phyloP scores from a whole-genome alignment of 2,888 invertebrate genomes.

The Unio pictorum region DNA sequence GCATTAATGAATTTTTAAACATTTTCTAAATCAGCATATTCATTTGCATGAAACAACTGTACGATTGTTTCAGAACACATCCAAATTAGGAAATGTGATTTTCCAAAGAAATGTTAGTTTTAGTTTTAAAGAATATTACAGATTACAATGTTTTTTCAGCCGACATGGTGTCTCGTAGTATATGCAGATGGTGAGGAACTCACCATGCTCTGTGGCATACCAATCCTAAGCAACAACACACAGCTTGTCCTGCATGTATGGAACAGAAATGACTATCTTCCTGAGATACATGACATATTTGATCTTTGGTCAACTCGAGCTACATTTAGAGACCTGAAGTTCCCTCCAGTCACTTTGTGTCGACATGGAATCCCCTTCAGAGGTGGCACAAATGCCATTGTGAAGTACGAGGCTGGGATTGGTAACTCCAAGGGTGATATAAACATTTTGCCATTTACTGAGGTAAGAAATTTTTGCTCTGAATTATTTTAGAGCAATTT shows the following conservation, averaged over 20 bases:
- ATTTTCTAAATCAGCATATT: too few relatives aligned
- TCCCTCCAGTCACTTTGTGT: conserved; percentile 27
- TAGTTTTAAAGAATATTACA: too few relatives aligned
- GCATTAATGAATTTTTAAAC: too few relatives aligned
- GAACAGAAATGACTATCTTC: conserved; percentile 31
- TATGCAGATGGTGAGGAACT: conserved; percentile 1
- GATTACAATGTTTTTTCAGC: background rate
- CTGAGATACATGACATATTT: conserved; percentile 7
- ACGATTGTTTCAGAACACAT: too few relatives aligned
- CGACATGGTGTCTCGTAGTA: conserved; percentile 1
- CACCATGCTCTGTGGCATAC: conserved; percentile 26
- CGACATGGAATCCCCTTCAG: conserved; percentile 30
- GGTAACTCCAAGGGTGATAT: conserved; percentile 12
- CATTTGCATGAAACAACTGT: too few relatives aligned
- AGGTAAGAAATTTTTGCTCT: conserved; percentile 4
- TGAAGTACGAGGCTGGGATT: conserved; percentile 30
- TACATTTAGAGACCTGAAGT: conserved; percentile 15
- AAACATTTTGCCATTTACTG: conserved; percentile 15
- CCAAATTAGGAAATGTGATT: too few relatives aligned
- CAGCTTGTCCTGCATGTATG: conserved; percentile 23
- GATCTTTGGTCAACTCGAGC: conserved; percentile 14
- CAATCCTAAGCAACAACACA: conserved; percentile 17
- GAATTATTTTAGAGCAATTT: background rate
- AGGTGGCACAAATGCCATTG: conserved; percentile 28
- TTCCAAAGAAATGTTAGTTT: too few relatives aligned